Evolutionary conservation across 1,140 invertebrate species (phyloP).

Genomic region (Drosophila hydei): DNA sequence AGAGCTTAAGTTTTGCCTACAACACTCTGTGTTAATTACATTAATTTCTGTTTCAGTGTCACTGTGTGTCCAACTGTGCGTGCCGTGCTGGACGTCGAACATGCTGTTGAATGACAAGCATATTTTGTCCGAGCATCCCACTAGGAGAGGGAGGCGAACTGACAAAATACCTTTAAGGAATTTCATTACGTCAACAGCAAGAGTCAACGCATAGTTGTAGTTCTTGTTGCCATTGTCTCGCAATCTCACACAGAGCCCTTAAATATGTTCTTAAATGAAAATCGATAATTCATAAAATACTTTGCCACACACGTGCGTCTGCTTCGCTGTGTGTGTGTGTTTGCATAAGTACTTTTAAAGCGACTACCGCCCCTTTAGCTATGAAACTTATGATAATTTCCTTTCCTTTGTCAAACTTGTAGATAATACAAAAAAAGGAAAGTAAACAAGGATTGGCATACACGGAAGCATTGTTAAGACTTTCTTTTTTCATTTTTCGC

Average conservation of each 20-base stretch:
- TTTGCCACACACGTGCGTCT: slow-evolving; percentile 17
- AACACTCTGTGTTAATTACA: slow-evolving; percentile 51
- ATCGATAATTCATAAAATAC: slow-evolving; percentile 61
- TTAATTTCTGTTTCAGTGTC: slow-evolving; percentile 37
- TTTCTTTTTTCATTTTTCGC: slow-evolving; percentile 46
- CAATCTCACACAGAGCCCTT: slow-evolving; percentile 19
- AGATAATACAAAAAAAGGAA: slow-evolving; percentile 45
- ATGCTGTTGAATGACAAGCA: slow-evolving; percentile 29
- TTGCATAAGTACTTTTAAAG: slow-evolving; percentile 48
- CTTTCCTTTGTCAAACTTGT: slow-evolving; percentile 60
- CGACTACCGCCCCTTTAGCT: slow-evolving; percentile 30
- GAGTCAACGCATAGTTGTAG: slow-evolving; percentile 29
- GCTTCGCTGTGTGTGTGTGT: slow-evolving; percentile 17
- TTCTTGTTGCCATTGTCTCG: slow-evolving; percentile 22
- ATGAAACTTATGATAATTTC: slow-evolving; percentile 64
- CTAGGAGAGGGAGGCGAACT: neutral
- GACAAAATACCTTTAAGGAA: slow-evolving; percentile 46
- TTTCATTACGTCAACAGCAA: slow-evolving; percentile 54
- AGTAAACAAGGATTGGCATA: slow-evolving; percentile 23
- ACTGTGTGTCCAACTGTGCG: slow-evolving; percentile 2
- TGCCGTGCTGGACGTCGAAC: slow-evolving; percentile 11
- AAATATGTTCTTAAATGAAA: slow-evolving; percentile 60
- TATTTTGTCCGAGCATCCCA: slow-evolving; percentile 1
- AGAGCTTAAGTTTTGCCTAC: slow-evolving; percentile 24
- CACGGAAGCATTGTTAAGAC: slow-evolving; percentile 43